A percentile compares a stretch with the other conserved stretches of the same genome.
These are phyloP conservation scores for Oreochromis aureus DNA, from an alignment of 2,113 vertebrate genomes.

Conservation along the genomic window DNA sequence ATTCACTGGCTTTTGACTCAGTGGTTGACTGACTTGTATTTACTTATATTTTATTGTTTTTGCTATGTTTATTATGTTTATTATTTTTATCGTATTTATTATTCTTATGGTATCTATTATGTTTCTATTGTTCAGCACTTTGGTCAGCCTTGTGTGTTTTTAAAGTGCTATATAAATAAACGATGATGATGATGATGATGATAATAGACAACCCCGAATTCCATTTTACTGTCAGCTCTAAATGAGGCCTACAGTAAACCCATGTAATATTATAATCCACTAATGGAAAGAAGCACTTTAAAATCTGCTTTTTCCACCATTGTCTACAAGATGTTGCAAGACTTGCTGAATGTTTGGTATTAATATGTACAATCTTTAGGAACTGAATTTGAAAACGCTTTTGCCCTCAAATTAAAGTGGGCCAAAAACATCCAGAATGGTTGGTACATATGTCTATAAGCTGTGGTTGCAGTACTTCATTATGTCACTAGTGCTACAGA, in stretches of 20 bases:
- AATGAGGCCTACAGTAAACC: not conserved
- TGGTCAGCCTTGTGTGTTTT: too few relatives aligned
- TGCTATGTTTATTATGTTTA: too few relatives aligned
- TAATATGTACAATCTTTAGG: not conserved
- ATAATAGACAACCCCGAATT: not conserved
- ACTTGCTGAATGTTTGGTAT: not conserved
- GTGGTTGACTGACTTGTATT: too few relatives aligned
- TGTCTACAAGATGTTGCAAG: not conserved
- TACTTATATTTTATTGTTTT: too few relatives aligned
- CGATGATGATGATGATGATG: too few relatives aligned
- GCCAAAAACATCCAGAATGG: not conserved
- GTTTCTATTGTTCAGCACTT: too few relatives aligned
- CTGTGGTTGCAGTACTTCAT: not conserved
- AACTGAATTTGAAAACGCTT: not conserved
- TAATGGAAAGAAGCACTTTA: not conserved
- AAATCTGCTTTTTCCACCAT: not conserved
- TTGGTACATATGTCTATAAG: not conserved
- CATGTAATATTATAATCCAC: constrained; percentile 3
- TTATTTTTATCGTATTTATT: too few relatives aligned
- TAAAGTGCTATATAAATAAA: too few relatives aligned
- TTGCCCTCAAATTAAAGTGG: not conserved
- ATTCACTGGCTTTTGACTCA: too few relatives aligned
- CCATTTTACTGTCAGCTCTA: not conserved
- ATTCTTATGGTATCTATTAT: too few relatives aligned
- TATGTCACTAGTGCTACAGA: not conserved